Conservation (phyloP, 2,888 invertebrate species). For the Aromia moschata region DNA sequence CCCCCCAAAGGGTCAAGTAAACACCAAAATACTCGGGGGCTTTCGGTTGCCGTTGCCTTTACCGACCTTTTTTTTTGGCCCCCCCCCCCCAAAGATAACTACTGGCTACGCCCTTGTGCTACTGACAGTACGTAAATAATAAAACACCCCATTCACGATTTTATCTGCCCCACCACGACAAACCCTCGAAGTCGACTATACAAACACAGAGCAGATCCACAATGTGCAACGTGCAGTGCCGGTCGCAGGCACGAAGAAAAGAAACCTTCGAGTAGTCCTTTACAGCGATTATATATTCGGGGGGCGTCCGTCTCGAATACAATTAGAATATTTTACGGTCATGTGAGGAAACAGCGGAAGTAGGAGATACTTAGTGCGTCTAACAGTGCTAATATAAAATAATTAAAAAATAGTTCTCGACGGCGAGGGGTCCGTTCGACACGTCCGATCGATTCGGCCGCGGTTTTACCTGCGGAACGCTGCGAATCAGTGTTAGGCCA, state of each 20-base stretch:
- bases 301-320: conserved; percentile 35
- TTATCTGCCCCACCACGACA: conserved; percentile 11
- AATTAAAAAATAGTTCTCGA: conserved; percentile 13
- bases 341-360: conserved; percentile 40
- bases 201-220: conserved; percentile 24
- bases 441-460: too few relatives aligned
- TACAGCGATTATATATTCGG: conserved; percentile 29
- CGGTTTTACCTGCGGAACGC: too few relatives aligned
- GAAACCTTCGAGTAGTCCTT: conserved; percentile 19
- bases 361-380: conserved; percentile 33
- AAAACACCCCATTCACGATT: conserved; percentile 14
- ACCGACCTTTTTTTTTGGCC: too few relatives aligned
- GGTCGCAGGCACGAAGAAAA: conserved; percentile 14
- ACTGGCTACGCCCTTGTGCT: too few relatives aligned
- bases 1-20: too few relatives aligned
- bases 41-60: too few relatives aligned
- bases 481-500: too few relatives aligned
- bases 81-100: too few relatives aligned
- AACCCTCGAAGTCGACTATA: conserved; percentile 17
- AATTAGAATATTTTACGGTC: conserved; percentile 43
- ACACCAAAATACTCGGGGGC: too few relatives aligned
- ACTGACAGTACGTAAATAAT: too few relatives aligned
- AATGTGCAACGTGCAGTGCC: not conserved
- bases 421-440: not conserved
- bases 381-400: conserved; percentile 29